A percentile compares a stretch with the other conserved stretches of the same genome.
These are phyloP conservation scores for Heliopora coerulea DNA, from an alignment of 92 coral and sea anemone species.

Conservation along the genomic window DNA sequence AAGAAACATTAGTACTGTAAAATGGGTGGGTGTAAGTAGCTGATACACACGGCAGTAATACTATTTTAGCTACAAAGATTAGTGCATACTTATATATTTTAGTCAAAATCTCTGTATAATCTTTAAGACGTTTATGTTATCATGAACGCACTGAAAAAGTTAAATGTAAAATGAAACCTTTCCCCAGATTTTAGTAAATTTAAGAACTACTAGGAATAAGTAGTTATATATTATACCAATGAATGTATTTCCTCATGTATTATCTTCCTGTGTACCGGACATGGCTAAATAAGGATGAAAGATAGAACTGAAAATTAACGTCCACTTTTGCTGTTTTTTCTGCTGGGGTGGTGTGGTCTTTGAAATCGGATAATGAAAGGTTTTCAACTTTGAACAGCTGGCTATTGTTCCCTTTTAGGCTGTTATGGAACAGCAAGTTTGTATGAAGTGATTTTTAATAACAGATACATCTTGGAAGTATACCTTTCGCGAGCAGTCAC, in stretches of 20 bases:
- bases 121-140: neutral
- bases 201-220: neutral
- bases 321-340: no score
- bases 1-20: constrained; percentile 25
- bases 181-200: constrained; percentile 25
- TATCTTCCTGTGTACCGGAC: neutral
- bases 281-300: no score
- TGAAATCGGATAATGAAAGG: no score
- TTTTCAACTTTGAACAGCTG: no score
- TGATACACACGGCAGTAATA: constrained; percentile 7
- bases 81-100: constrained; percentile 39
- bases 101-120: constrained; percentile 11
- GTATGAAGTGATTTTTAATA: no score
- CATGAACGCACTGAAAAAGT: constrained; percentile 9
- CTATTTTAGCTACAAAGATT: no score
- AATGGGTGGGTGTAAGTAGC: constrained; percentile 46
- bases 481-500: no score
- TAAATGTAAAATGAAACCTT: neutral
- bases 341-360: no score
- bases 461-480: no score
- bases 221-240: neutral
- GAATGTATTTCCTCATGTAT: neutral
- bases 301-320: no score
- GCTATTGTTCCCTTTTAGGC: no score
- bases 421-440: no score